Percentiles rank a stretch among this genome's conserved stretches.
Evolutionary conservation across 2,797 vertebrate genomes (phyloP).

Genomic region (Oreochromis grahami): DNA sequence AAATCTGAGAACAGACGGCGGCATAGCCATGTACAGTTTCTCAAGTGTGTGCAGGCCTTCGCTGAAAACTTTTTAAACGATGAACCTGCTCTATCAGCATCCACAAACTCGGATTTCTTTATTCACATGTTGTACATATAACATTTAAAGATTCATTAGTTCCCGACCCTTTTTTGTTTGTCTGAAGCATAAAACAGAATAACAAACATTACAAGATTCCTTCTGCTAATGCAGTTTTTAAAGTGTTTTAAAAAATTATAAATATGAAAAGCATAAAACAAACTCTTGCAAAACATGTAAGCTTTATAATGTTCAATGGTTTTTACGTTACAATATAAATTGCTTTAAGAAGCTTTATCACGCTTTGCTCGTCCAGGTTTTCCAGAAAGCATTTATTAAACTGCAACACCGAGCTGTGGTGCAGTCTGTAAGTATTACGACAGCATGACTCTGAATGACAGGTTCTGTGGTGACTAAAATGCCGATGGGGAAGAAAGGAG

Average conservation of each 20-base stretch:
- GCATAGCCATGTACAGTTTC: background rate
- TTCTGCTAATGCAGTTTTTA: background rate
- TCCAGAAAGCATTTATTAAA: background rate
- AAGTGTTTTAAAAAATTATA: background rate
- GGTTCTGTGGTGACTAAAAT: background rate
- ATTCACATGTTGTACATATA: background rate
- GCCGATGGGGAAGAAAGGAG: background rate
- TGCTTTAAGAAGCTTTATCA: background rate
- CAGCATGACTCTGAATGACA: background rate
- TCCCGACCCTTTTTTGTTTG: no score
- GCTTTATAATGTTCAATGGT: background rate
- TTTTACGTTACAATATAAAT: background rate
- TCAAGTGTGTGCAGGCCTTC: background rate
- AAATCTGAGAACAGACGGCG: background rate
- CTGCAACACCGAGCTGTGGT: background rate
- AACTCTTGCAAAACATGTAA: background rate
- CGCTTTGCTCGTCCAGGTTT: background rate
- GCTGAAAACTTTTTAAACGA: background rate
- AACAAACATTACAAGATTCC: background rate
- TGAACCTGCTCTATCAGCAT: background rate
- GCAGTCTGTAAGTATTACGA: background rate
- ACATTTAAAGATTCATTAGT: background rate
- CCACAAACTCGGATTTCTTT: background rate
- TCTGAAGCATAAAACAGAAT: background rate
- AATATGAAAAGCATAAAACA: rapidly evolving